These are phyloP conservation scores for Caenorhabditis auriculariae DNA, from an alignment of 2,888 invertebrate species.

Conservation along the genomic window DNA sequence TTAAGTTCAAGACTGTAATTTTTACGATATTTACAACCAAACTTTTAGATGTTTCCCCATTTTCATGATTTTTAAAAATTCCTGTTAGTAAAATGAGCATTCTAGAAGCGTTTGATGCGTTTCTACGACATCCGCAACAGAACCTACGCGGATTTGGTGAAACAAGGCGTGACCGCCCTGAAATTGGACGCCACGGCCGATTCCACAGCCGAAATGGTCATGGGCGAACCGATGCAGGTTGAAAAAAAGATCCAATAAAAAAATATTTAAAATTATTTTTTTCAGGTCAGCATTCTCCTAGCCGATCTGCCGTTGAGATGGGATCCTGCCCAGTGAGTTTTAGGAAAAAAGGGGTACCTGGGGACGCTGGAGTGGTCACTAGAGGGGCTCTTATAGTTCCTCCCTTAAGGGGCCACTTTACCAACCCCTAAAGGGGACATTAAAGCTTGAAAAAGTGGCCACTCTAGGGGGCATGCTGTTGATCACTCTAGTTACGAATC, in stretches of 20 bases:
- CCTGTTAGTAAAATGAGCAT: not conserved
- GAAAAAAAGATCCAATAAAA: too few relatives aligned
- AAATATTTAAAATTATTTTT: not conserved
- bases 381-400: too few relatives aligned
- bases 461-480: too few relatives aligned
- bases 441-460: too few relatives aligned
- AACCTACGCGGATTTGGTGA: slow-evolving; percentile 1
- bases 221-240: slow-evolving; percentile 13
- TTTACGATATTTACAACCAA: too few relatives aligned
- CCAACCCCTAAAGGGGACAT: too few relatives aligned
- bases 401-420: too few relatives aligned
- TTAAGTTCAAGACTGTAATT: too few relatives aligned
- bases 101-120: not conserved
- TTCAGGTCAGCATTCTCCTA: slow-evolving; percentile 21
- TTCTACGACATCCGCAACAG: not conserved
- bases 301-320: slow-evolving; percentile 27
- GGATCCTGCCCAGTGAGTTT: slow-evolving; percentile 19
- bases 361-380: too few relatives aligned
- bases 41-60: too few relatives aligned
- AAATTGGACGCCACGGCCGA: slow-evolving; percentile 12
- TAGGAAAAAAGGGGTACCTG: not conserved
- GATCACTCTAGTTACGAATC: too few relatives aligned
- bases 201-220: slow-evolving; percentile 11
- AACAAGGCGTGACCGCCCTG: slow-evolving; percentile 1
- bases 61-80: not conserved